Evolutionary conservation across 2,113 vertebrate genomes (phyloP).

Genomic region (Sebastes fasciatus): DNA sequence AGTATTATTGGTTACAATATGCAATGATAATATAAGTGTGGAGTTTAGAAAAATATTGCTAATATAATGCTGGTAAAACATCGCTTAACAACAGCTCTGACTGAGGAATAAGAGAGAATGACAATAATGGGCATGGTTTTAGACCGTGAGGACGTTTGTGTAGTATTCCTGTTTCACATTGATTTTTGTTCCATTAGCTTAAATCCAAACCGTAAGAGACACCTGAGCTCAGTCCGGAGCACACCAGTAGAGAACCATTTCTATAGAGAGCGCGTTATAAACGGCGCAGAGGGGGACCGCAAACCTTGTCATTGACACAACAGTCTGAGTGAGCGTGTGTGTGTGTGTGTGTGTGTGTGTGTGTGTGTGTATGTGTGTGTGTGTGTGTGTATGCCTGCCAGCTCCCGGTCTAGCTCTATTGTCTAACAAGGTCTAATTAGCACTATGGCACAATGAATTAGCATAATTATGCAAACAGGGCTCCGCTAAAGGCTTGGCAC

Average conservation of each 20-base stretch:
- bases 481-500: conserved; percentile 77
- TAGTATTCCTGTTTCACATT: conserved; percentile 31
- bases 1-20: not conserved
- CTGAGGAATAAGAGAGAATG: not conserved
- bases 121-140: not conserved
- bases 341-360: conserved; percentile 48
- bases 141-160: conserved; percentile 13
- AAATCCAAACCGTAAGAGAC: conserved; percentile 66
- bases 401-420: conserved; percentile 79
- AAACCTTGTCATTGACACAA: conserved; percentile 85
- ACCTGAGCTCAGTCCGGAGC: conserved; percentile 69
- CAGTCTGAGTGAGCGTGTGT: conserved; percentile 68
- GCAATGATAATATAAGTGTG: not conserved
- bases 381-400: conserved; percentile 68
- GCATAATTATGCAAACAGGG: conserved; percentile 86
- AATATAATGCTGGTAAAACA: conserved; percentile 8
- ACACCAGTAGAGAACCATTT: conserved; percentile 66
- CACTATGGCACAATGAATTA: conserved; percentile 83
- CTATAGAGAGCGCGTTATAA: conserved; percentile 75
- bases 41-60: not conserved
- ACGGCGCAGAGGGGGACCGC: conserved; percentile 77
- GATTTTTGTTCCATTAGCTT: conserved; percentile 65
- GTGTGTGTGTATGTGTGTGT: conserved; percentile 53
- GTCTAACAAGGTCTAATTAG: conserved; percentile 86
- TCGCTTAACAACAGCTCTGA: conserved; percentile 17